Conservation (phyloP, 2,797 vertebrate genomes). For the Gymnocypris eckloni region DNA sequence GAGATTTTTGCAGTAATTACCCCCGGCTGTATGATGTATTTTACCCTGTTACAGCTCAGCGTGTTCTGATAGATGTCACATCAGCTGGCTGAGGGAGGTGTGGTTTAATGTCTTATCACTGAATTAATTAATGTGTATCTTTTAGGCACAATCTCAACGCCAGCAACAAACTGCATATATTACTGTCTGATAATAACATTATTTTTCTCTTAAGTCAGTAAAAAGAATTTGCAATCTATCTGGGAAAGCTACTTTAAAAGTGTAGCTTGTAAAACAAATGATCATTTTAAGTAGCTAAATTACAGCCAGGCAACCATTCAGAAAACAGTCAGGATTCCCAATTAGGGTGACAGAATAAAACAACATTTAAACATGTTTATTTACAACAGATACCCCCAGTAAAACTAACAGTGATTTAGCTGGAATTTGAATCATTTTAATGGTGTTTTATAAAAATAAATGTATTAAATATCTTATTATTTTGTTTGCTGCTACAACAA, state of each 20-base stretch:
- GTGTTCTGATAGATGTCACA: conserved; percentile 16
- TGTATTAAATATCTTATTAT: background rate
- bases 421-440: background rate
- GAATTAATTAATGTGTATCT: conserved; percentile 36
- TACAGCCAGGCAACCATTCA: background rate
- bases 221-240: background rate
- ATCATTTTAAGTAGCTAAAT: background rate
- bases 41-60: conserved; percentile 28
- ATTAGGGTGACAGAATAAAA: background rate
- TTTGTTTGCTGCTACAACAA: background rate
- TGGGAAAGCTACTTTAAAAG: background rate
- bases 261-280: background rate
- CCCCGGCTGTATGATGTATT: conserved; percentile 15
- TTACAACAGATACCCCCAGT: background rate
- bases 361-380: background rate
- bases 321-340: background rate
- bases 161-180: conserved; percentile 7
- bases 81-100: conserved; percentile 24
- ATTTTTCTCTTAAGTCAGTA: background rate
- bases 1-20: conserved; percentile 48
- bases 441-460: background rate
- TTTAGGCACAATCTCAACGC: conserved; percentile 20
- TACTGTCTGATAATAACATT: conserved; percentile 3
- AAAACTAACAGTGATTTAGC: background rate
- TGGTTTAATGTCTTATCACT: conserved; percentile 18